Conservation (phyloP, 2,113 vertebrate genomes). For the Thomomys bottae region DNA sequence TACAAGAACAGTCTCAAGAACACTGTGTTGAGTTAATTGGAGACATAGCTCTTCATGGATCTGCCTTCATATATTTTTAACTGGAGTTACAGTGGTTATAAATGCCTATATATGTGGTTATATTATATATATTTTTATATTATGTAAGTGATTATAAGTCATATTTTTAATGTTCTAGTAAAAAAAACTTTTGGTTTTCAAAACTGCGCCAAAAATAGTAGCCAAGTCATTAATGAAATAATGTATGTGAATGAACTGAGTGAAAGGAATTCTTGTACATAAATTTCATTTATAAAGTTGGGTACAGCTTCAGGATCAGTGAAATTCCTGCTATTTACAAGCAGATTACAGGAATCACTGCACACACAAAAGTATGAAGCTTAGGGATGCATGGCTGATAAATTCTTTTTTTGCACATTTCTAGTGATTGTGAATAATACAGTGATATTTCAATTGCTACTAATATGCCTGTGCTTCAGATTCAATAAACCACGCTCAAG, state of each 20-base stretch:
- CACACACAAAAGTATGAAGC: slow-evolving; percentile 29
- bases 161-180: neutral
- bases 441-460: slow-evolving; percentile 66
- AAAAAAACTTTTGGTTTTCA: neutral
- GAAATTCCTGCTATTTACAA: neutral
- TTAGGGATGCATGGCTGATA: neutral
- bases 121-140: too few species aligned
- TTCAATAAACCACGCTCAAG: slow-evolving; percentile 36
- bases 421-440: slow-evolving; percentile 33
- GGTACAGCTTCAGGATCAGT: neutral
- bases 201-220: neutral
- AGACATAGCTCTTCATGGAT: neutral
- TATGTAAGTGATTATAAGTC: neutral
- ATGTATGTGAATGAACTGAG: neutral
- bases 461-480: slow-evolving; percentile 11
- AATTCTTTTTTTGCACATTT: slow-evolving; percentile 48
- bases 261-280: neutral
- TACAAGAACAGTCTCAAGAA: neutral
- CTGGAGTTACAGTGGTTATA: too few species aligned
- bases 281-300: neutral
- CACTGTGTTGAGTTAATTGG: neutral
- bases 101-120: too few species aligned
- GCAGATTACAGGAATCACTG: neutral
- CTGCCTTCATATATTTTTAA: neutral
- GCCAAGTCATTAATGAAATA: neutral